Evolutionary conservation across 1,140 invertebrate species (phyloP).

Genomic region (Heterodera schachtii): DNA sequence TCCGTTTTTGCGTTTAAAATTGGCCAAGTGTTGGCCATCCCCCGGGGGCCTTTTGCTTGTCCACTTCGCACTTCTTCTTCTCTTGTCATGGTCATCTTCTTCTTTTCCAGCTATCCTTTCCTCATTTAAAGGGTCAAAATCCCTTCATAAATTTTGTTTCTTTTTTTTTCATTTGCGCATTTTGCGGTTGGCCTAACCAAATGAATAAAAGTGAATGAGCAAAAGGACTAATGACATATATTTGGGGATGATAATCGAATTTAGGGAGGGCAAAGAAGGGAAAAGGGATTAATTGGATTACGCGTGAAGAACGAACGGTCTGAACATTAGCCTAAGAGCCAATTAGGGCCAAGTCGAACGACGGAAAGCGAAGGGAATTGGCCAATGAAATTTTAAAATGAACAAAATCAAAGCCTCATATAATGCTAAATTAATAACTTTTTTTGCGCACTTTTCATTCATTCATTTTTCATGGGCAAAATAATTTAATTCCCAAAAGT

Average conservation of each 20-base stretch:
- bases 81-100: not conserved
- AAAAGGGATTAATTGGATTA: constrained; percentile 12
- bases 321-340: not conserved
- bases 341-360: not conserved
- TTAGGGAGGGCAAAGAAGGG: not conserved
- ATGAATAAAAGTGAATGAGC: not conserved
- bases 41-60: not conserved
- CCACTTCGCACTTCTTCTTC: not conserved
- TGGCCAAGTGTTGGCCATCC: not conserved
- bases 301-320: not conserved
- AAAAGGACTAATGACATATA: not conserved
- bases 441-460: not conserved
- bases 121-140: too few species aligned
- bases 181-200: not conserved
- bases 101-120: not conserved
- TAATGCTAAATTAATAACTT: too few species aligned
- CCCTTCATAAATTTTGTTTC: too few species aligned
- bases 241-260: constrained; percentile 6
- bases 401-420: too few species aligned
- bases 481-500: not conserved
- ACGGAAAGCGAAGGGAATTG: not conserved
- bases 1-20: not conserved
- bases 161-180: not conserved
- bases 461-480: not conserved
- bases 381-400: not conserved